Base-by-base conservation (phyloP, 2,797 vertebrate genomes). In the Delichon dasypus region DNA sequence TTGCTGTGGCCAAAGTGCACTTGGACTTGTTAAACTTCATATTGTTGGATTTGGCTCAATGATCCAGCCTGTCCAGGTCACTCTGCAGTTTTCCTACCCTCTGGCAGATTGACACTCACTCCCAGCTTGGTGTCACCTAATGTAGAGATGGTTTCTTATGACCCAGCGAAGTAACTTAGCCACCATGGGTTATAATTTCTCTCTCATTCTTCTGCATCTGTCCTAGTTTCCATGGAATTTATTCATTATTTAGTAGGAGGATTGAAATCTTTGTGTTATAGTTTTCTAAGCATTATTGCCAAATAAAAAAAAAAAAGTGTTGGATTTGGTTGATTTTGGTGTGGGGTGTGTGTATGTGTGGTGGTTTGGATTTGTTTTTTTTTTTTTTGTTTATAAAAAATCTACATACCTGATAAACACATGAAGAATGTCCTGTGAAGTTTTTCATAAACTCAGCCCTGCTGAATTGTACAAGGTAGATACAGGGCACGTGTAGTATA, bases 1-100 rank as follows among this genome's bases (percentile, higher is more conserved):
- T 12, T 38, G 3, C 10, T 38, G 57, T 32, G 38, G n/a, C 48
- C 40, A 47, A 36, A 22, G 0, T 29, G 6, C 7, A 16, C 34
- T 23, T n/a, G 40, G n/a, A 18, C 15, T 45, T 27, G 10, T 55
- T 55, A 13, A 47, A 55, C 29, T 18, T 64, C 13, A 2, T 9
- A 0, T 23, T 1, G 2, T 4, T 40, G 10, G 16, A 10, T 5
- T 64, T 5, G 7, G n/a, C 3, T 8, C 13, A 16, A 1, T 1
- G 0, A 40, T 38, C 23, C 42, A 64, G 19, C 16, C 13, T 20
- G 16, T 29, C 16, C 42, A 55, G 10, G 16, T 40, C n/a, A 0
- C 4, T 55, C 12, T 48, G 50, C 13, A 55, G 60, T 34, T 10
- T 5, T 64, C 34, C 42, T 40, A 7, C 5, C 16, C 34, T 55